Conservation (phyloP, 2,888 invertebrate species). For the Mimachlamys varia region DNA sequence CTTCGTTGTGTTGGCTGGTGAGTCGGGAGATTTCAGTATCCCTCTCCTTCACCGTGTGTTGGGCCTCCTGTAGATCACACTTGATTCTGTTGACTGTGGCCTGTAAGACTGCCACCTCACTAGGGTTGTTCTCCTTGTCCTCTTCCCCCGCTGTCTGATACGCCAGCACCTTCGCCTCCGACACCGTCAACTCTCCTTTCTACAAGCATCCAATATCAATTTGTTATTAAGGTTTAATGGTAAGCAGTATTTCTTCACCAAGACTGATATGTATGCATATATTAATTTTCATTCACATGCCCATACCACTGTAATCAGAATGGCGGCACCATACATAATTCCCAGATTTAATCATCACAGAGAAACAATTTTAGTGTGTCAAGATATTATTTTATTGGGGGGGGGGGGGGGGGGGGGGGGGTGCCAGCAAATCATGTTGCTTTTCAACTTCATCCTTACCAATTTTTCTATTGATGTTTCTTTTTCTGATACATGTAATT, state of each 20-base stretch:
- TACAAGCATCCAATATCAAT: slow-evolving; percentile 50
- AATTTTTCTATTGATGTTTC: slow-evolving; percentile 70
- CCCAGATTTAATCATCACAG: too few species aligned
- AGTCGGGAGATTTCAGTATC: slow-evolving; percentile 67
- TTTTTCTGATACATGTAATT: slow-evolving; percentile 70
- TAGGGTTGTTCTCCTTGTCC: slow-evolving; percentile 72
- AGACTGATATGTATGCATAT: too few species aligned
- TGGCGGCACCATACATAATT: too few species aligned
- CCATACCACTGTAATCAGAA: too few species aligned
- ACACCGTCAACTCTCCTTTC: slow-evolving; percentile 70
- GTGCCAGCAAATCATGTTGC: too few species aligned
- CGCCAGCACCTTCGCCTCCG: slow-evolving; percentile 64
- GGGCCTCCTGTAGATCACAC: slow-evolving; percentile 67
- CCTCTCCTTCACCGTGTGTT: slow-evolving; percentile 61
- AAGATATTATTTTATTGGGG: too few species aligned
- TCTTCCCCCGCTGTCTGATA: slow-evolving; percentile 64
- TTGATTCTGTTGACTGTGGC: slow-evolving; percentile 70
- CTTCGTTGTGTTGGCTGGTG: slow-evolving; percentile 64
- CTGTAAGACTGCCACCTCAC: slow-evolving; percentile 71
- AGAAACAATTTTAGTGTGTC: too few species aligned
- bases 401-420: too few species aligned
- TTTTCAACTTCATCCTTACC: slow-evolving; percentile 62
- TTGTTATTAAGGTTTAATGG: background rate
- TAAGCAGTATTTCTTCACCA: too few species aligned
- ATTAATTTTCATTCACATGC: too few species aligned